A percentile compares a stretch with the other conserved stretches of the same genome.
phyloP scores from a whole-genome alignment of 1,140 invertebrate genomes.

The Hermetia illucens region DNA sequence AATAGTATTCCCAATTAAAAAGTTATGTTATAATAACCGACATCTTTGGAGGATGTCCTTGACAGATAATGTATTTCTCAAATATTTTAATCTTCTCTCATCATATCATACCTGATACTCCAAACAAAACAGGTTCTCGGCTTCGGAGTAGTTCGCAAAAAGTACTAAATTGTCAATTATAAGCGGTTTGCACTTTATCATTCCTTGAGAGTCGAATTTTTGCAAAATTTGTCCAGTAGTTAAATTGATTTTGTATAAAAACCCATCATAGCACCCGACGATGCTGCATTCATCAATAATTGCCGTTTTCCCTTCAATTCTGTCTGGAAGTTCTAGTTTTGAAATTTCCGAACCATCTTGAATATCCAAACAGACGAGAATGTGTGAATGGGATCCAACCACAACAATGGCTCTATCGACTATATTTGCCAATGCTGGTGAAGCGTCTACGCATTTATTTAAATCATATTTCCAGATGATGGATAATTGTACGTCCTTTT shows the following conservation, averaged over 20 bases:
- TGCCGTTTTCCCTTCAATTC: constrained; percentile 40
- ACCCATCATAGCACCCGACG: constrained; percentile 40
- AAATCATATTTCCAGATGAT: constrained; percentile 32
- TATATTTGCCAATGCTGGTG: constrained; percentile 23
- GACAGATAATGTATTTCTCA: background rate
- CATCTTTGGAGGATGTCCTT: background rate
- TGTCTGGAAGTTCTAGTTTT: constrained; percentile 28
- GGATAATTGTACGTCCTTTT: too few species aligned
- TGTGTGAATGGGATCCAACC: constrained; percentile 23
- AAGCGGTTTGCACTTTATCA: constrained; percentile 35
- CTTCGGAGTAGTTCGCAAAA: constrained; percentile 21
- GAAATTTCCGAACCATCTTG: constrained; percentile 16
- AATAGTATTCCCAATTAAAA: background rate
- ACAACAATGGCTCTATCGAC: constrained; percentile 15
- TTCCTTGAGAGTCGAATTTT: constrained; percentile 32
- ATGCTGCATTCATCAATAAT: constrained; percentile 12
- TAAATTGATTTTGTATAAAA: constrained; percentile 33
- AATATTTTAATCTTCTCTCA: background rate
- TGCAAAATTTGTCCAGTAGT: constrained; percentile 30
- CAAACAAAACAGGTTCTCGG: constrained; percentile 22
- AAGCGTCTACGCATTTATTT: constrained; percentile 40
- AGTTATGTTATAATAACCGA: background rate
- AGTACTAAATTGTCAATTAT: constrained; percentile 14
- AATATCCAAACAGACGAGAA: constrained; percentile 3
- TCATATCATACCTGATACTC: constrained; percentile 7